Conservation (phyloP, 2,113 vertebrate genomes). For the Turdus rufiventris region DNA sequence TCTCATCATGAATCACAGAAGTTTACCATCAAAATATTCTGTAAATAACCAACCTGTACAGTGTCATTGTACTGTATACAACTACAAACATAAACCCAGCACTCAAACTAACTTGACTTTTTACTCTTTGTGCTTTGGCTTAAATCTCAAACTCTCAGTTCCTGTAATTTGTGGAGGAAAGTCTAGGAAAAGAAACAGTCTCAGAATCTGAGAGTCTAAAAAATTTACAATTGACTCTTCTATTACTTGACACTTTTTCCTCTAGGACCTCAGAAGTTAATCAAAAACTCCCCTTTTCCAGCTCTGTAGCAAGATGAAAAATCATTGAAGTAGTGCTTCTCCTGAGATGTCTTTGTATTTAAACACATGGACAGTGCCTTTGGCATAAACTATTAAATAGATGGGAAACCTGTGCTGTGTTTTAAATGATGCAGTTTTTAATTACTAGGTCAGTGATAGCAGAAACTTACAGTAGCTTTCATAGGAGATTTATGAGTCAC, state of each 20-base stretch:
- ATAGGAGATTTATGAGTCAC: background rate
- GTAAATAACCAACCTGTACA: background rate
- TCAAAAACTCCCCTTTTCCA: background rate
- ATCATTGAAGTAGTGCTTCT: background rate
- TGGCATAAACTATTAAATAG: background rate
- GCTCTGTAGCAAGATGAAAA: background rate
- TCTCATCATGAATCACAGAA: background rate
- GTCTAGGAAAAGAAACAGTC: background rate
- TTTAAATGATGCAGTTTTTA: fast-evolving
- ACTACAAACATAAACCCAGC: background rate
- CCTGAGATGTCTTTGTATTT: background rate
- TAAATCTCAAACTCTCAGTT: background rate
- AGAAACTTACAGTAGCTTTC: background rate
- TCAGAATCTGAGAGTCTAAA: background rate
- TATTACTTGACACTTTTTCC: background rate
- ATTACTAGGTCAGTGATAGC: background rate
- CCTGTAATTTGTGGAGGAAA: background rate
- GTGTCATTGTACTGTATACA: background rate
- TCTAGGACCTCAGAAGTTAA: background rate
- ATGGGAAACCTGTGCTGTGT: background rate
- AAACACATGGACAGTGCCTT: background rate
- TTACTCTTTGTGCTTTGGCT: background rate
- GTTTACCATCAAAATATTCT: background rate
- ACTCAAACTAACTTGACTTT: background rate
- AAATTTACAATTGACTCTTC: background rate